Base-by-base conservation (phyloP, 2,888 invertebrate species). In the Leucania comma region DNA sequence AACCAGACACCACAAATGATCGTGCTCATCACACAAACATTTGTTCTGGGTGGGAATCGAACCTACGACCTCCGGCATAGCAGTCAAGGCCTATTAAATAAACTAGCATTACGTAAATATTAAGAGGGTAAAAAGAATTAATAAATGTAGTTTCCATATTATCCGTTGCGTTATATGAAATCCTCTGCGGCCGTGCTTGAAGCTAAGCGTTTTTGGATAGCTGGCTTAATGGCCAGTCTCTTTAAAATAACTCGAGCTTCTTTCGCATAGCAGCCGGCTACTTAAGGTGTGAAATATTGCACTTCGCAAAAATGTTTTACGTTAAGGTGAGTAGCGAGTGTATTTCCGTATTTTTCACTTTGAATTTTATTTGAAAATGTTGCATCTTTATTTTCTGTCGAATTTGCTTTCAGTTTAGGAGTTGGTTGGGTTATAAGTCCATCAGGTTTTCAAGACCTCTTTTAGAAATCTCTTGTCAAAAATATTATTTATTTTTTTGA, bases 141-240 rank as follows among this genome's bases (percentile, higher is more conserved):
- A 58, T 80, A 57, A 80, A 59, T 20, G 10, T 17, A 42, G 35
- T 35, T 35, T 35, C 24, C 22, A 6, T 71, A 26, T 22, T 70
- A 61, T 29, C 17, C n/a, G 56, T 53, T 53, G 24, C 8, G n/a
- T 63, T 48, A 29, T 0, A 22, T 24, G n/a, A 67, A 72, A 69
- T 65, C 38, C 17, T 56, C 38, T n/a, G n/a, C n/a, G 51, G 14
- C 42, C 24, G 32, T 56, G 42, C 35, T 69, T 32, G 20, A 62
- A 48, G 72, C 66, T 81, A 83, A 81, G 81, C 81, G 81, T 60
- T 81, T 81, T 76, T 56, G 68, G 54, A 76, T 81, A 83, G 81
- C 81, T 32, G 29, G 76, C 69, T 83, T 81, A 81, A 83, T 81
- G 81, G 65, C 69, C 26, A 46, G 68, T 58, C 70, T 70, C 59